Evolutionary conservation across 92 coral and sea anemone genomes (phyloP), one percentile per base, ranked within the genome.

Genomic region (Porites cylindrica): DNA sequence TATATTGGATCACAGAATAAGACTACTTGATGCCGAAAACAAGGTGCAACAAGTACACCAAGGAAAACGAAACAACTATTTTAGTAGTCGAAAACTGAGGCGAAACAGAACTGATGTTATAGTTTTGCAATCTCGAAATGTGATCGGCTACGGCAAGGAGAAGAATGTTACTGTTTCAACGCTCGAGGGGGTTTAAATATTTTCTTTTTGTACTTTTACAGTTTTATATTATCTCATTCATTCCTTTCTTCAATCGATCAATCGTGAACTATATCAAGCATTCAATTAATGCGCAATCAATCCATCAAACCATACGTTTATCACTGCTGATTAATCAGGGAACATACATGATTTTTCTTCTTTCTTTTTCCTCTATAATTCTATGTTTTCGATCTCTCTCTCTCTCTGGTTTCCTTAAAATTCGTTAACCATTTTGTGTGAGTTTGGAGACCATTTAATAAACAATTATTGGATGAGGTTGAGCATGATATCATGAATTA

Each of bases 121-220:
- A 24, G 52, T 82, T 6, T 59, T 82, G 20, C 68, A 70, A 70
- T 68, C 85, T 4, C 58, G 85, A 72, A 82, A 70, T 74, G 14
- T 59, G 38, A 65, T 58, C 32, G 85, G 85, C 2, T 82, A 82
- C 61, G 66, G 85, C 32, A 24, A 29, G 32, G n/a, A 76, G 16
- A 18, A 65, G 32, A 81, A 81, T 7, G 56, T 4, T 67, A 51
- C 65, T 24, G 54, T 81, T 53, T 16, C 66, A 59, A 81, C 85
- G 29, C 77, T 68, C 5, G 66, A 68, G 56, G 85, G 76, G 67
- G 24, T 3, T 8, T 17, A 2, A 23, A 0, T 23, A 29, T 29
- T 29, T 29, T 29, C 2, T 29, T n/a, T 71, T 23, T 23, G 24
- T 29, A 14, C 14, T 61, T 9, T 61, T 19, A 61, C 66, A 13